These are phyloP conservation scores for Procapra przewalskii DNA, from an alignment of 2,113 vertebrate species.

Conservation along the genomic window DNA sequence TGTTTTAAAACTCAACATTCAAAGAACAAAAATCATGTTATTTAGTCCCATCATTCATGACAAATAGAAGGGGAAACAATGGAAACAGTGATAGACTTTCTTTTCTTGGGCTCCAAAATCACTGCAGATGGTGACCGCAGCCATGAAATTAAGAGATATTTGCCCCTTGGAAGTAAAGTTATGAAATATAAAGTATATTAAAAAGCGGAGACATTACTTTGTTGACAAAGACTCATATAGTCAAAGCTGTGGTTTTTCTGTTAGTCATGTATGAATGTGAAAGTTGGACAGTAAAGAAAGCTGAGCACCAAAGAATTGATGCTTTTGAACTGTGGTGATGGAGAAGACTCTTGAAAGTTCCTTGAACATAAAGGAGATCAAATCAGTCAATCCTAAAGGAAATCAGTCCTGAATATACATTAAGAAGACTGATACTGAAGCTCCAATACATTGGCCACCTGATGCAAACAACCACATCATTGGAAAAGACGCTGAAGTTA, in stretches of 20 bases:
- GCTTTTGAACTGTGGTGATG: neutral
- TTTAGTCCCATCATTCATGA: neutral
- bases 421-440: neutral
- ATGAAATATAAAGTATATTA: neutral
- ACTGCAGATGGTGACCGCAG: neutral
- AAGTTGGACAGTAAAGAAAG: neutral
- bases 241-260: neutral
- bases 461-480: neutral
- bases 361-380: neutral
- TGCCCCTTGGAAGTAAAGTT: neutral
- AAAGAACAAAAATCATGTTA: neutral
- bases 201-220: neutral
- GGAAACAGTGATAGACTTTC: neutral
- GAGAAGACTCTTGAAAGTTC: neutral
- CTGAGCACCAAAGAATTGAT: neutral
- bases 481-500: neutral
- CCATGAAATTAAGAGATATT: neutral
- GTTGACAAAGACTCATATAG: neutral
- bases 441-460: neutral
- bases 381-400: neutral
- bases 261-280: neutral
- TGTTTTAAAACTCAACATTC: neutral
- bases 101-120: neutral
- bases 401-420: neutral
- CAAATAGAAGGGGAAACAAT: neutral